These are phyloP conservation scores for Drosophila neonasuta DNA, from an alignment of 2,888 invertebrate species.

Conservation along the genomic window DNA sequence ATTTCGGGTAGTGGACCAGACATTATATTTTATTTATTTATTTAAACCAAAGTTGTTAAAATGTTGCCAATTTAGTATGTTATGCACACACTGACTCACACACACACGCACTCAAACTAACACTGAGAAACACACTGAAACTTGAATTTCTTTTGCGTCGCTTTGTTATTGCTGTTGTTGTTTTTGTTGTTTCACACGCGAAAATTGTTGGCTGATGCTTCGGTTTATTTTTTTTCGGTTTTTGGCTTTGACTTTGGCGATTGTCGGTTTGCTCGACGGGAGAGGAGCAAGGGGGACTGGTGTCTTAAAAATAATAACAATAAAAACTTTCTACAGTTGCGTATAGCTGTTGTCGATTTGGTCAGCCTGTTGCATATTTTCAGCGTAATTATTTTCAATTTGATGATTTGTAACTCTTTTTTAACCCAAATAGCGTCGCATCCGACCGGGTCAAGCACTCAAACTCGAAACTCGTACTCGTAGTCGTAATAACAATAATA, in stretches of 20 bases:
- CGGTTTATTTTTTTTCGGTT: conserved; percentile 14
- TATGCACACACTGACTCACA: conserved; percentile 25
- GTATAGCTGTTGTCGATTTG: conserved; percentile 43
- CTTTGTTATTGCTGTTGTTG: conserved; percentile 15
- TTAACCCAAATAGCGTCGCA: conserved; percentile 19
- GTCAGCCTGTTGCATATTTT: conserved; percentile 50
- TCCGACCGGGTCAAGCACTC: conserved; percentile 21
- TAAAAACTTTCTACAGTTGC: conserved; percentile 72
- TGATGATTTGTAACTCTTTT: conserved; percentile 35
- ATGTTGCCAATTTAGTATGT: conserved; percentile 50
- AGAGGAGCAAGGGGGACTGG: background rate
- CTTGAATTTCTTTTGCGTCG: conserved; percentile 55
- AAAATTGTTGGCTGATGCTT: conserved; percentile 36
- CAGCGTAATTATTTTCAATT: conserved; percentile 63
- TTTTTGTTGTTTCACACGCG: conserved; percentile 31
- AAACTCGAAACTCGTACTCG: background rate
- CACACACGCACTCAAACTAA: conserved; percentile 25
- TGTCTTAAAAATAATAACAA: conserved; percentile 59
- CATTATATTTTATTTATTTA: conserved; percentile 50
- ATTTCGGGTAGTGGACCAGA: conserved; percentile 71
- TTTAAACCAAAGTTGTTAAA: conserved; percentile 44
- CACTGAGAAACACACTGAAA: conserved; percentile 19
- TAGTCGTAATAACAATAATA: conserved; percentile 47
- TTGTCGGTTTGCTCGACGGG: conserved; percentile 8
- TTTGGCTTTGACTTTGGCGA: conserved; percentile 55